Base-by-base conservation (phyloP, 2,888 invertebrate genomes). In the Atrina japonica region DNA sequence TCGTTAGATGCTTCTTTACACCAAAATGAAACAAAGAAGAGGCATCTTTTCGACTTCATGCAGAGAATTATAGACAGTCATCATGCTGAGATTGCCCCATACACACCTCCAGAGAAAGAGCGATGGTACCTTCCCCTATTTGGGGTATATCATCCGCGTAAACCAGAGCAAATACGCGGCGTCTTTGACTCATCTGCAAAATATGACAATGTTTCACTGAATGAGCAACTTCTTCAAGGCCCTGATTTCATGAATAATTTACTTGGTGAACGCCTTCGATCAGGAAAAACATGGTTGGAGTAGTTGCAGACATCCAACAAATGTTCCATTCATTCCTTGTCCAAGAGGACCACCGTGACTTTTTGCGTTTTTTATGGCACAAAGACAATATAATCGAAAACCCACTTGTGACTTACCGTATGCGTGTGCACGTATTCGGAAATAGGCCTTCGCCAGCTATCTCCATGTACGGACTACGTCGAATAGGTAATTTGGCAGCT, bases 291-390 rank as follows among this genome's bases (percentile, higher is more conserved):
- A 47, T 29, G 29, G 30, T 75, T 27, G 77, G 60, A 18, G 56
- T 77, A 14, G 61, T 70, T 14, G 67, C 65, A 5, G 77, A 77
- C 53, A 70, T 77, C 21, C 53, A 77, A 43, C 72, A 61, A n/a
- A 77, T 77, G 77, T 77, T 77, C 55, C 43, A 73, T 58, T 67
- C 45, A n/a, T 75, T 77, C 49, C 25, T 47, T 11, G 73, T 77
- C 2, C 1, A 47, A n/a, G 66, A 65, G 58, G 40, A 66, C 25
- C 60, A 74, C 23, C 21, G 70, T 1, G 55, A 76, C 55, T 74
- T 49, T 61, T 43, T 76, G 2, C 40, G 67, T 16, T 76, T 78
- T 55, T 58, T 78, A 3, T 78, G 76, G 72, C 75, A 71, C 45
- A 53, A 59, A 43, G 63, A 76, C 30, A 71, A 66, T 56, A 30